A percentile compares a stretch with the other conserved stretches of the same genome.
phyloP scores from a whole-genome alignment of 1,140 invertebrate genomes.

The Protaetia brevitarsis region DNA sequence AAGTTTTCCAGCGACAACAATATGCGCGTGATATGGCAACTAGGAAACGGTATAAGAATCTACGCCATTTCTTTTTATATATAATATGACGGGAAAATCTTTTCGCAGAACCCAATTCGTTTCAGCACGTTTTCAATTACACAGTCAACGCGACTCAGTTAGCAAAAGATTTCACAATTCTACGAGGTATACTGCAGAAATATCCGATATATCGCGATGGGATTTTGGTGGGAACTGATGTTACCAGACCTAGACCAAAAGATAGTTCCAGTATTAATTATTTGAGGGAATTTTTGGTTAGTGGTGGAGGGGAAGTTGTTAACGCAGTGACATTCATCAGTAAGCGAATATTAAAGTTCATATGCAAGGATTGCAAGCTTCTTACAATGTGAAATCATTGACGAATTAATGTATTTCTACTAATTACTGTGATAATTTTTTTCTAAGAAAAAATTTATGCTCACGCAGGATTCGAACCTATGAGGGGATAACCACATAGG shows the following conservation, averaged over 20 bases:
- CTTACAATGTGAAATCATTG: no score
- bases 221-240: slow-evolving; percentile 64
- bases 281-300: slow-evolving; percentile 59
- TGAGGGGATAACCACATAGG: no score
- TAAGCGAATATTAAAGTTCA: slow-evolving; percentile 34
- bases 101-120: slow-evolving; percentile 60
- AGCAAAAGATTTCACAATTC: slow-evolving; percentile 59
- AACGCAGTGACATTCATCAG: slow-evolving; percentile 68
- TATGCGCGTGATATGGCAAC: slow-evolving; percentile 63
- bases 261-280: slow-evolving; percentile 55
- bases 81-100: neutral
- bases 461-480: no score
- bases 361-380: neutral
- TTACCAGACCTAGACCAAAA: slow-evolving; percentile 55
- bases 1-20: slow-evolving; percentile 55
- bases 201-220: slow-evolving; percentile 53
- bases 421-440: no score
- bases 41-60: slow-evolving; percentile 71
- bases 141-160: slow-evolving; percentile 56
- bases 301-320: slow-evolving; percentile 49
- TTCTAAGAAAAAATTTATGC: no score
- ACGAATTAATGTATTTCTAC: no score
- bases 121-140: slow-evolving; percentile 60
- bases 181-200: slow-evolving; percentile 56
- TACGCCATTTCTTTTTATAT: slow-evolving; percentile 40